Evolutionary conservation across 2,888 invertebrate genomes (phyloP).

Genomic region (Rhamnusium bicolor): DNA sequence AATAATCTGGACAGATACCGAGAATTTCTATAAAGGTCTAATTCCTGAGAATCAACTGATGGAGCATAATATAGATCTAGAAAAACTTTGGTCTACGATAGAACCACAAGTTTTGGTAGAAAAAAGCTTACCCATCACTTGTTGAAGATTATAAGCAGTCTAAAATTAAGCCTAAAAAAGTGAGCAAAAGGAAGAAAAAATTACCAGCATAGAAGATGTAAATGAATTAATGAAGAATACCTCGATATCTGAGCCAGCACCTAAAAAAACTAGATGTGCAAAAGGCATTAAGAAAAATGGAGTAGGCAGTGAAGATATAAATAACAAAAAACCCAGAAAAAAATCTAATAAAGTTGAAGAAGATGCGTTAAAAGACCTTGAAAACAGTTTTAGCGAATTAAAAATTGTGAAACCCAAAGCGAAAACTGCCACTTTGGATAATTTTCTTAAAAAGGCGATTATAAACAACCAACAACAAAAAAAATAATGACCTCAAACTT

Average conservation of each 20-base stretch:
- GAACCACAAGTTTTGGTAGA: constrained; percentile 80
- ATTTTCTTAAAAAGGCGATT: constrained; percentile 59
- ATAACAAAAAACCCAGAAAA: neutral
- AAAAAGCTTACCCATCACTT: constrained; percentile 77
- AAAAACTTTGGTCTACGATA: constrained; percentile 77
- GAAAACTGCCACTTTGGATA: constrained; percentile 58
- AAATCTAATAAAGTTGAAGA: constrained; percentile 23
- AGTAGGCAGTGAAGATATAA: neutral
- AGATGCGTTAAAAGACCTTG: constrained; percentile 33
- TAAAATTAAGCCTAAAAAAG: constrained; percentile 70
- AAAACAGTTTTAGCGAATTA: constrained; percentile 45
- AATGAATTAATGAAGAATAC: constrained; percentile 55
- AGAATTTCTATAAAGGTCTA: constrained; percentile 74
- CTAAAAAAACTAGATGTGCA: constrained; percentile 61
- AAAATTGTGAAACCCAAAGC: constrained; percentile 36
- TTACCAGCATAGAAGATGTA: constrained; percentile 49
- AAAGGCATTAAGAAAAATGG: constrained; percentile 41
- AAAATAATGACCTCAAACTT: constrained; percentile 39
- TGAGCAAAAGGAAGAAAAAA: constrained; percentile 57
- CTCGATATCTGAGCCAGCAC: constrained; percentile 58
- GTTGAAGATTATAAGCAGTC: constrained; percentile 75
- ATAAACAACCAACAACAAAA: constrained; percentile 59
- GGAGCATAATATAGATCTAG: constrained; percentile 67
- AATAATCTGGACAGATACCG: constrained; percentile 80
- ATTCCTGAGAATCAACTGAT: constrained; percentile 77